Conservation (phyloP, 2,113 vertebrate species). For the Glaucidium brasilianum region DNA sequence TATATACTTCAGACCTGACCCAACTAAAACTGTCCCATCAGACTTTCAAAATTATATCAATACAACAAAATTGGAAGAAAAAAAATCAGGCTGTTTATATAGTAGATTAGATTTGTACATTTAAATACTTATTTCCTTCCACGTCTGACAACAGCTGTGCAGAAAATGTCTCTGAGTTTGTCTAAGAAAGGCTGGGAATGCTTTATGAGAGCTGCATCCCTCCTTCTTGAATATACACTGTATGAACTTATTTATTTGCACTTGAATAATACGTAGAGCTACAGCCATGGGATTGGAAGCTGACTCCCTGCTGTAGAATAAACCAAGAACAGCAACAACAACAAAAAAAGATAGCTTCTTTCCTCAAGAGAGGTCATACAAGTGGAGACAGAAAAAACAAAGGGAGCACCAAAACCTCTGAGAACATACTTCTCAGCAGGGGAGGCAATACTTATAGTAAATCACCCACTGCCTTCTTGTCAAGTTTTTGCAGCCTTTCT, state of each 20-base stretch:
- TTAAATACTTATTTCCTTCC: neutral
- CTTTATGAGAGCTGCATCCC: neutral
- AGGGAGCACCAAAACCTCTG: neutral
- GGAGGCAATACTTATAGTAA: neutral
- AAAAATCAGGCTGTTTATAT: neutral
- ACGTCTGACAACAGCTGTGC: neutral
- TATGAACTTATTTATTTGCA: neutral
- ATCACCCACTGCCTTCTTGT: constrained; percentile 7
- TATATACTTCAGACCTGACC: neutral
- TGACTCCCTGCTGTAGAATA: neutral
- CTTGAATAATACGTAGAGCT: neutral
- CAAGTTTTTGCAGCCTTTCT: neutral
- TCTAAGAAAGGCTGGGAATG: neutral
- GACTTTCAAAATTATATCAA: neutral
- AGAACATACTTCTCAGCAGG: neutral
- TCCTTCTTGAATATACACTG: neutral
- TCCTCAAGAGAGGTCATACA: neutral
- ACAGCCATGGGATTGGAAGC: neutral
- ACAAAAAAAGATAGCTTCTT: neutral
- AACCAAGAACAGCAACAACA: neutral
- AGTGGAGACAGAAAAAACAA: neutral
- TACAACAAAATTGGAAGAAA: neutral
- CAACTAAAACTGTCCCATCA: neutral
- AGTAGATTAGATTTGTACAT: neutral
- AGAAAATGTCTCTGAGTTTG: neutral